Evolutionary conservation across 2,888 invertebrate species (phyloP).

Genomic region (Papilio elwesi): DNA sequence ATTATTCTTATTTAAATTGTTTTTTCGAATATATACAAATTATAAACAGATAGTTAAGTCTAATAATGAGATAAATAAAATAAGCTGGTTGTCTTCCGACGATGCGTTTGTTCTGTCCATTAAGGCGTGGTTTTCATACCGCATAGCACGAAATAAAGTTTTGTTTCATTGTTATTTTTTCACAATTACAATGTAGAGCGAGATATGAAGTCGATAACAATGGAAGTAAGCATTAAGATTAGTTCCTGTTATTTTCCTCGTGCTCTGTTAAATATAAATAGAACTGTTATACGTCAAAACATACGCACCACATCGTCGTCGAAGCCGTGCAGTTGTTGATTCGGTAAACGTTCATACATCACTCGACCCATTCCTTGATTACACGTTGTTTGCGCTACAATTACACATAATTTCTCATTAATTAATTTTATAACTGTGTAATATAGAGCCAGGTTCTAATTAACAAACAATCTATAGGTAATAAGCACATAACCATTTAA

Average conservation of each 20-base stretch:
- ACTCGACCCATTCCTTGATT: slow-evolving; percentile 95
- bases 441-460: too few species aligned
- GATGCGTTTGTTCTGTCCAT: too few species aligned
- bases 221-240: not conserved
- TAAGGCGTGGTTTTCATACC: too few species aligned
- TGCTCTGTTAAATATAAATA: not conserved
- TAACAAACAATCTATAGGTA: too few species aligned
- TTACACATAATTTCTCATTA: slow-evolving; percentile 36
- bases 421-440: too few species aligned
- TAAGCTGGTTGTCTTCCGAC: too few species aligned
- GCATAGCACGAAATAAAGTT: not conserved
- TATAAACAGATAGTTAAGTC: too few species aligned
- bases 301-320: slow-evolving; percentile 92
- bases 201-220: not conserved
- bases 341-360: slow-evolving; percentile 94
- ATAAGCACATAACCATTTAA: too few species aligned
- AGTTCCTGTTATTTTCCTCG: slow-evolving; percentile 24
- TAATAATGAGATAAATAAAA: too few species aligned
- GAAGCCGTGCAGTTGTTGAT: slow-evolving; percentile 94
- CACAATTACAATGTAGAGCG: not conserved
- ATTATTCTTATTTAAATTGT: too few species aligned
- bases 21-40: too few species aligned
- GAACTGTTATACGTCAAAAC: not conserved
- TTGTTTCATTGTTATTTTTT: not conserved
- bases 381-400: slow-evolving; percentile 93